Evolutionary conservation across 1,140 invertebrate genomes (phyloP).

Genomic region (Anadara kagoshimensis): DNA sequence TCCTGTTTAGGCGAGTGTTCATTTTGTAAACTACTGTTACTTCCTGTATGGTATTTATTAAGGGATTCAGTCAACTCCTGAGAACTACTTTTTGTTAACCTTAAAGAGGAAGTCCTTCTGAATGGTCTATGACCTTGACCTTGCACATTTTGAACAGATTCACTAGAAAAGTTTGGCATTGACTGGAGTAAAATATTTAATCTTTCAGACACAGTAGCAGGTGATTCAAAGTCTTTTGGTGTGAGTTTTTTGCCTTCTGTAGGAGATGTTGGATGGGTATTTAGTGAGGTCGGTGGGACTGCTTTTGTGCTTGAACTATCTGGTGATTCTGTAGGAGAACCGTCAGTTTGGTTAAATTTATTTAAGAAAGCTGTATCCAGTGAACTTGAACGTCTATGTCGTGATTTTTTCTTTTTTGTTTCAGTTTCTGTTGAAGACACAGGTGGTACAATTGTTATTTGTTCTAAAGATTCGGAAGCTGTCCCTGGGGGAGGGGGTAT

Average conservation of each 20-base stretch:
- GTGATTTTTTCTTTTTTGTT: constrained; percentile 57
- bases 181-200: constrained; percentile 63
- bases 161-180: constrained; percentile 50
- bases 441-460: constrained; percentile 51
- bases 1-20: not conserved
- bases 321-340: no score
- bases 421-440: constrained; percentile 39
- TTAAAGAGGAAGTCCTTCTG: constrained; percentile 53
- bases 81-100: constrained; percentile 50
- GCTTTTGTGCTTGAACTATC: not conserved
- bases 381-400: constrained; percentile 61
- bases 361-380: constrained; percentile 41
- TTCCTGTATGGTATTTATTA: not conserved
- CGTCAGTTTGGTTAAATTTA: constrained; percentile 4
- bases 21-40: not conserved
- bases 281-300: not conserved
- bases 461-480: constrained; percentile 31
- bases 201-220: constrained; percentile 65
- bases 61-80: no score
- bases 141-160: not conserved
- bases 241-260: not conserved
- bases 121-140: constrained; percentile 44
- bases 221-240: constrained; percentile 46
- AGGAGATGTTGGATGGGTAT: not conserved
- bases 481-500: constrained; percentile 52